Base-by-base conservation (phyloP, 2,113 vertebrate genomes). In the Ailuropoda melanoleuca region DNA sequence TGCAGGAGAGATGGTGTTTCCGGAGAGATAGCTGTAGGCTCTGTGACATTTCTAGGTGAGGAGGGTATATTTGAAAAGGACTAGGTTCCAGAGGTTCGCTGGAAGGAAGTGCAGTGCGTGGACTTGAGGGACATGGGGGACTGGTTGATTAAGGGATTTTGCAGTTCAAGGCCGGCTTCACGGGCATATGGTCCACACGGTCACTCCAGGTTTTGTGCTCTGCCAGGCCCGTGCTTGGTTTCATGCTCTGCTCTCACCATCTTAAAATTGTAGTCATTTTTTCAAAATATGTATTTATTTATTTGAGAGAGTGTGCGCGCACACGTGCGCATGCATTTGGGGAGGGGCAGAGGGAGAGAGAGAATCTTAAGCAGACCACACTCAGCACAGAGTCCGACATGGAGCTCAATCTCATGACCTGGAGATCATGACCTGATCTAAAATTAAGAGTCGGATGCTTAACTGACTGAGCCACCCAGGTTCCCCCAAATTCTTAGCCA, bases 131-230 rank as follows among this genome's bases (percentile, higher is more conserved):
- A 14, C 2, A 6, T 4, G 26, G 50, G 9, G 37, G 6, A 15
- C 2, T 34, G 34, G 9, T 0, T 10, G 8, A 34, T 53, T 21
- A 72, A 48, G 48, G 31, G 1, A 4, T 4, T 6, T 60, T 4
- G 10, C 7, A 53, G 1, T 34, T 75, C 56, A 13, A 31, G 48
- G 7, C 4, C 7, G 14, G n/a, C 15, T 18, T 66, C 9, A 8
- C 2, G 3, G 53, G 39, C 13, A 3, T 0, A 31, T 56, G 74
- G 46, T 15, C n/a, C 9, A 4, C 2, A 0, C 0, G 26, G 46
- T 53, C 48, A 34, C 81, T 13, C 2, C 17, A 58, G 12, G 39
- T 6, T 29, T n/a, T 84, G 14, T 72, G 23, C 19, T 23, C n/a
- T 48, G 34, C 19, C 9, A 3, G 55, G 6, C 11, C 21, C 8